Evolutionary conservation across 2,888 invertebrate genomes (phyloP), one percentile per base, ranked within the genome.

Genomic region (Philereme transversata): DNA sequence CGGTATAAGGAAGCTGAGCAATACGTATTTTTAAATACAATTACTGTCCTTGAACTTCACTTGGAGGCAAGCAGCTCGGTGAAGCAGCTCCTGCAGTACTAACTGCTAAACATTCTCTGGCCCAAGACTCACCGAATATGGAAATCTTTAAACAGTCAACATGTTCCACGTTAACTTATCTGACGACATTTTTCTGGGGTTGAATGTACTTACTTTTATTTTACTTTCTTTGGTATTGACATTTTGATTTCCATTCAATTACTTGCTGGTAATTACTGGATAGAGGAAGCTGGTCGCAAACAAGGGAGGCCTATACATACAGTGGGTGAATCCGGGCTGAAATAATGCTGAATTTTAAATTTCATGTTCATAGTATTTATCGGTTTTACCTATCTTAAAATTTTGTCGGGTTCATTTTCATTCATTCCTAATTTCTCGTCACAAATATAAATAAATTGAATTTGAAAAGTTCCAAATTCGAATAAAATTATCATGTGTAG

Each of bases 21-120:
- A 76, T 80, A 79, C 58, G 57, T 80, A 81, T 81, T 79, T 81
- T 78, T 79, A 78, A 78, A 84, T 83, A 83, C 79, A 81, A 79
- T 81, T 82, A 71, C 69, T 79, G 84, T 73, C 88, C 88, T 86
- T 88, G 89, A 89, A 88, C 88, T 88, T 87, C 82, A 79, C 75
- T 75, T 78, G 71, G 78, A 83, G 82, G 79, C 76, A 77, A 78
- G 79, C 78, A 81, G 79, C 78, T 79, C 74, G 70, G 68, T 74
- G 62, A 41, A 62, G 62, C 57, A 54, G 57, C 50, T 57, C 58
- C 56, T 54, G 43, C 4, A n/a, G 46, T 53, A 54, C 11, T 10
- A 9, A 62, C 50, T 57, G 38, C 41, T 55, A 5, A 1, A 22
- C 46, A 55, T 33, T 48, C 58, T 69, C 73, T 68, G 77, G 76